Evolutionary conservation across 1,140 invertebrate species (phyloP), one percentile per base, ranked within the genome.

Genomic region (Globodera rostochiensis): DNA sequence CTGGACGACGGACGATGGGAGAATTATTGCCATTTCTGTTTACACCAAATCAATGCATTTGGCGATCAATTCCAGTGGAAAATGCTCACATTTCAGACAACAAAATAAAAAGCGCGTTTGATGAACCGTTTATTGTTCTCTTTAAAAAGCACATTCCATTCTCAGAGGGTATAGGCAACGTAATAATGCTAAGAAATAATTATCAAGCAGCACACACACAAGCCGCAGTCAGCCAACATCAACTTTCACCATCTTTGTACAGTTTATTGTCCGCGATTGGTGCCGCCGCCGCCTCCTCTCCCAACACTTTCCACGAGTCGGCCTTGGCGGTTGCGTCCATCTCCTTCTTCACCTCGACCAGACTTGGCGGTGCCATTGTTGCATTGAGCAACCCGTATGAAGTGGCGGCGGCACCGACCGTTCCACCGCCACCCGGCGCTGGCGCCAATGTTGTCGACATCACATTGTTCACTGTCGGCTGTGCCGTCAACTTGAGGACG

Each of bases 311-410:
- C 57, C 57, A 64, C 19, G 57, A 6, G 13, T 53, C 53, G 53
- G 53, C 53, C 53, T 11, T 53, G 53, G 57, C 19, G 15, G 13
- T 60, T 6, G 57, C 19, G 57, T 64, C 57, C 15, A 19, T 7
- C 46, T 71, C 69, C 69, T 36, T 45, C 36, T 71, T 71, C 69
- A 71, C 36, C 46, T 36, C 69, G 7, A 19, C 69, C 67, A 70
- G 19, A 9, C 9, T 45, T 45, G 69, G 69, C 25, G 69, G 25
- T 4, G 69, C 69, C 69, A 71, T 71, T 71, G 25, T 36, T 45
- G 69, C 69, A 21, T n/a, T 71, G 25, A 71, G 69, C 25, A 71
- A 4, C 0, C 69, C 69, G 69, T 71, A 71, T 11, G 69, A 71
- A 36, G 5, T 71, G 25, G 36, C 46, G 69, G 67, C 36, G n/a